Evolutionary conservation across 2,888 invertebrate genomes (phyloP).

Genomic region (Ochropacha duplaris): DNA sequence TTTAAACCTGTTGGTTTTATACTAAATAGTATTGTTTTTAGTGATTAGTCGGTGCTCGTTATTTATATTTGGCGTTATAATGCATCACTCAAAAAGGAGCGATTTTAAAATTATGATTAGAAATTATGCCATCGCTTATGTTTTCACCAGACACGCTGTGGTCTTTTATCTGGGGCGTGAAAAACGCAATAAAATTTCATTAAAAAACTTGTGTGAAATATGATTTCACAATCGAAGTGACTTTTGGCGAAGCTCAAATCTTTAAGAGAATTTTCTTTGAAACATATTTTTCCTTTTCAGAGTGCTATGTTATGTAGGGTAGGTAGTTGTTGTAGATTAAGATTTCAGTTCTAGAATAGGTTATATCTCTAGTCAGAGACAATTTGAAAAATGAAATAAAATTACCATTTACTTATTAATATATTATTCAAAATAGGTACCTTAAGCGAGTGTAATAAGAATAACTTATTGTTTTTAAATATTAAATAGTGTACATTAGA

Average conservation of each 20-base stretch:
- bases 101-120: no score
- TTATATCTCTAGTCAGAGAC: conserved; percentile 82
- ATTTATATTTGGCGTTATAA: no score
- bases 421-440: conserved; percentile 68
- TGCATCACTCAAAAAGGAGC: no score
- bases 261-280: conserved; percentile 46
- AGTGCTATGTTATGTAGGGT: conserved; percentile 76
- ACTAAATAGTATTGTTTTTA: neutral
- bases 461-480: conserved; percentile 72
- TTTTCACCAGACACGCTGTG: neutral
- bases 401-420: conserved; percentile 81
- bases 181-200: conserved; percentile 37
- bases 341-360: conserved; percentile 71
- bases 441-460: conserved; percentile 68
- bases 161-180: conserved; percentile 11
- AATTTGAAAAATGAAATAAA: conserved; percentile 63
- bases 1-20: neutral
- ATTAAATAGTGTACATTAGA: conserved; percentile 57
- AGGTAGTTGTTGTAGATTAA: conserved; percentile 62
- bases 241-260: conserved; percentile 79
- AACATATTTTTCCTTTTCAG: conserved; percentile 58
- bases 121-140: neutral
- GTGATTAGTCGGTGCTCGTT: no score
- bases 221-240: conserved; percentile 69
- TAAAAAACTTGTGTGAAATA: conserved; percentile 55